Conservation (phyloP, 2,888 invertebrate species). For the Drosophila acutilabella region DNA sequence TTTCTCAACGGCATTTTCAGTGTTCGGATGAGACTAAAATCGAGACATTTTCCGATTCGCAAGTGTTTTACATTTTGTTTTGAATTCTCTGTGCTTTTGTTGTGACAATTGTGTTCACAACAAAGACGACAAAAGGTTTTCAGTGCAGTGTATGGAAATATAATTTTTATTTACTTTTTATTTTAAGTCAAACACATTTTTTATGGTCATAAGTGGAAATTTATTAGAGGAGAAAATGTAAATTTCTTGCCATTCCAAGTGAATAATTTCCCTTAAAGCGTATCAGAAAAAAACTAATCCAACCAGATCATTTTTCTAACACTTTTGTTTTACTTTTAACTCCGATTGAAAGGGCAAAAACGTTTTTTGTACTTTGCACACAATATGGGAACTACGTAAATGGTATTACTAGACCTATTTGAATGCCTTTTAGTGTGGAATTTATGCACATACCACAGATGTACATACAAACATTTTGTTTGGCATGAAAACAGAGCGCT, state of each 20-base stretch:
- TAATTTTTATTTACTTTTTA: slow-evolving; percentile 1
- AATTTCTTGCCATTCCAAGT: slow-evolving; percentile 5
- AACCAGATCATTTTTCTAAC: too few species aligned
- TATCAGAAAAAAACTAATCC: slow-evolving; percentile 7
- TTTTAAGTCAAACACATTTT: slow-evolving; percentile 25
- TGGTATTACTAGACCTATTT: not conserved
- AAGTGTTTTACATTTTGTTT: slow-evolving; percentile 23
- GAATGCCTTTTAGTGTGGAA: not conserved
- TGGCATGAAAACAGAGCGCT: slow-evolving; percentile 5
- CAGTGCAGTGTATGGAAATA: not conserved
- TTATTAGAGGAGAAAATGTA: slow-evolving; percentile 5
- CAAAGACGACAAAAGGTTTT: not conserved
- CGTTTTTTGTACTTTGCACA: slow-evolving; percentile 8
- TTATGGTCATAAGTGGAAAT: slow-evolving; percentile 13
- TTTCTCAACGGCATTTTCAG: slow-evolving; percentile 32
- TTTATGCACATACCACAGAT: slow-evolving; percentile 9
- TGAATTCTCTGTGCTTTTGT: slow-evolving; percentile 12
- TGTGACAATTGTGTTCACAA: slow-evolving; percentile 14
- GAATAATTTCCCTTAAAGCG: not conserved
- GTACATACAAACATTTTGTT: not conserved
- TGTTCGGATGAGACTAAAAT: slow-evolving; percentile 27
- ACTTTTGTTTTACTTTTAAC: slow-evolving; percentile 1
- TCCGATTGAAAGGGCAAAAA: slow-evolving; percentile 11
- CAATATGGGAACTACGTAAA: slow-evolving; percentile 8
- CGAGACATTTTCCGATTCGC: slow-evolving; percentile 18